Evolutionary conservation across 2,797 vertebrate genomes (phyloP).

Genomic region (Hyperoplus lanceolatus): DNA sequence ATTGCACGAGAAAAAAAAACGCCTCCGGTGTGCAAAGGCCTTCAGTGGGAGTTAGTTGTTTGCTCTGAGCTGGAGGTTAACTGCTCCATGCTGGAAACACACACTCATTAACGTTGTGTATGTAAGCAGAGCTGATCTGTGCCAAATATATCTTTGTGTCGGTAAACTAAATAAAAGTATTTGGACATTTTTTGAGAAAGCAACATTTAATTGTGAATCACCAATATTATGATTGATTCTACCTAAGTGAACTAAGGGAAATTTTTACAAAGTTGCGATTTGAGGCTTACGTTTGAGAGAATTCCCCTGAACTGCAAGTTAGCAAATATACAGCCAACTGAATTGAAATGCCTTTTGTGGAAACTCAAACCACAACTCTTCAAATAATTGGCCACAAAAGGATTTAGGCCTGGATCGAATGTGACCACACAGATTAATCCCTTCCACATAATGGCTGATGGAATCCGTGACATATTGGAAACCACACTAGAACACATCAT

Average conservation of each 20-base stretch:
- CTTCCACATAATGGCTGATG: constrained; percentile 50
- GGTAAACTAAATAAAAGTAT: background rate
- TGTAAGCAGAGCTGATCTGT: constrained; percentile 18
- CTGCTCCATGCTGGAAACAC: constrained; percentile 16
- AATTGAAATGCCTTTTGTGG: constrained; percentile 29
- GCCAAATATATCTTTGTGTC: background rate
- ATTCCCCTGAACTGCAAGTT: background rate
- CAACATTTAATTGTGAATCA: background rate
- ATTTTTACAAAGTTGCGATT: constrained; percentile 27
- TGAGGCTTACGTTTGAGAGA: constrained; percentile 15
- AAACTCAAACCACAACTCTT: constrained; percentile 46
- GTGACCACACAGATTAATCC: constrained; percentile 48
- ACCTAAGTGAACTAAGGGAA: background rate
- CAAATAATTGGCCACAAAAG: constrained; percentile 67
- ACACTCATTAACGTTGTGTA: constrained; percentile 24
- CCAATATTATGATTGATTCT: background rate
- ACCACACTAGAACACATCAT: constrained; percentile 32
- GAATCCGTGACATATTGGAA: constrained; percentile 50
- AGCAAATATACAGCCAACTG: constrained; percentile 36
- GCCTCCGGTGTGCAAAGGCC: too few relatives aligned
- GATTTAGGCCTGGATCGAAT: constrained; percentile 57
- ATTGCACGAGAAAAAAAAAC: too few relatives aligned
- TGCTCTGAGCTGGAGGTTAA: constrained; percentile 40
- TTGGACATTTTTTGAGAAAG: background rate
- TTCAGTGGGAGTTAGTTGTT: constrained; percentile 14